A percentile compares a stretch with the other conserved stretches of the same genome.
Conservation (phyloP, 1,140 invertebrate species). For the Hirudo medicinalis region DNA sequence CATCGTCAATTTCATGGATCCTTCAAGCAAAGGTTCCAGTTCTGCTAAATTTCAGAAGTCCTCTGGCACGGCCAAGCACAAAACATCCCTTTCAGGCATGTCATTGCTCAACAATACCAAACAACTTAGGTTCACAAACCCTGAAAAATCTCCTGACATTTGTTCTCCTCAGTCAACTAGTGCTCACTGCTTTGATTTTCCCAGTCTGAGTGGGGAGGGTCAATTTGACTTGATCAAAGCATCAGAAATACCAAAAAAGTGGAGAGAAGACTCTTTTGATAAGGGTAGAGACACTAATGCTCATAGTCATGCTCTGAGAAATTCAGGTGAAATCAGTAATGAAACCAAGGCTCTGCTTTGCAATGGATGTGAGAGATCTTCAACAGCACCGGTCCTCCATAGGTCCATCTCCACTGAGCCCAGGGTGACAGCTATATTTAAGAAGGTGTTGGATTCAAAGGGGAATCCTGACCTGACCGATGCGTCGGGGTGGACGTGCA, state of each 20-base stretch:
- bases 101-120: background rate
- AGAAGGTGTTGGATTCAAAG: background rate
- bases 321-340: background rate
- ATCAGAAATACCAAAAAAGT: background rate
- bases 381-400: background rate
- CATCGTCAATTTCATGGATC: conserved; percentile 25
- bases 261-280: background rate
- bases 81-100: background rate
- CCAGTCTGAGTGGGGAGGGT: background rate
- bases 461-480: background rate
- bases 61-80: background rate
- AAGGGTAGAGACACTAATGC: background rate
- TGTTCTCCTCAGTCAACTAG: background rate
- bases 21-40: background rate
- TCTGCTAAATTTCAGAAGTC: background rate
- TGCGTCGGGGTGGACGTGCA: background rate
- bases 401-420: background rate
- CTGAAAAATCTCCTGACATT: conserved; percentile 9
- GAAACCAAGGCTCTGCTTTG: conserved; percentile 3
- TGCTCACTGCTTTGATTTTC: background rate
- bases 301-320: too few species aligned
- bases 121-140: background rate
- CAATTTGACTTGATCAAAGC: background rate
- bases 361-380: conserved; percentile 2
- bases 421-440: background rate